phyloP scores from a whole-genome alignment of 2,113 vertebrate genomes.

The Vidua macroura region DNA sequence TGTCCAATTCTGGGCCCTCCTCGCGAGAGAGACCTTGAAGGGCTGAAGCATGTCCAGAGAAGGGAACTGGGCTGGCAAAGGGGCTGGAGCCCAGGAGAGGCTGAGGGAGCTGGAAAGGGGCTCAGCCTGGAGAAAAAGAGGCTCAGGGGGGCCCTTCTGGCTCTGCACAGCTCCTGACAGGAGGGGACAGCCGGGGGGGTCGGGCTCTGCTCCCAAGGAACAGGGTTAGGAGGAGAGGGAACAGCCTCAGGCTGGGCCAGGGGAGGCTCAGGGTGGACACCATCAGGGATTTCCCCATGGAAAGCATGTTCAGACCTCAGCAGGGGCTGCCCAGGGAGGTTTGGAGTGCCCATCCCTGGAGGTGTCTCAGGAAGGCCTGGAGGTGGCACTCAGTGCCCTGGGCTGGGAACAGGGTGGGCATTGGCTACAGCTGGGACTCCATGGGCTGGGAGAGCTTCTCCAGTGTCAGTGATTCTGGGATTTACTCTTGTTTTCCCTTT shows the following conservation, averaged over 20 bases:
- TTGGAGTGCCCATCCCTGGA: not conserved
- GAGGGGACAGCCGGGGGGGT: not conserved
- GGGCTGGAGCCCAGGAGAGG: accelerated
- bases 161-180: not conserved
- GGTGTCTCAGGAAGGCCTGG: not conserved
- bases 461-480: accelerated
- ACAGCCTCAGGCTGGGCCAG: not conserved
- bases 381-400: not conserved
- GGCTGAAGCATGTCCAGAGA: not conserved
- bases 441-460: not conserved
- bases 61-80: not conserved
- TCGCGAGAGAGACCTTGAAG: not conserved
- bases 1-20: not conserved
- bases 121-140: not conserved
- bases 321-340: not conserved
- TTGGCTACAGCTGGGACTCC: accelerated
- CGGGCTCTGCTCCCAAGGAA: not conserved
- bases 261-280: accelerated
- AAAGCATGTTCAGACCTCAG: not conserved
- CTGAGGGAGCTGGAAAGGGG: not conserved
- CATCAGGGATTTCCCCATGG: not conserved
- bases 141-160: not conserved
- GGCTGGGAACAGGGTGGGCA: not conserved
- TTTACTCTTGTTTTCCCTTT: not conserved
- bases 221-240: not conserved